Percentiles rank a stretch among this genome's conserved stretches.
Conservation (phyloP, 1,140 invertebrate species). For the Phthorimaea operculella region DNA sequence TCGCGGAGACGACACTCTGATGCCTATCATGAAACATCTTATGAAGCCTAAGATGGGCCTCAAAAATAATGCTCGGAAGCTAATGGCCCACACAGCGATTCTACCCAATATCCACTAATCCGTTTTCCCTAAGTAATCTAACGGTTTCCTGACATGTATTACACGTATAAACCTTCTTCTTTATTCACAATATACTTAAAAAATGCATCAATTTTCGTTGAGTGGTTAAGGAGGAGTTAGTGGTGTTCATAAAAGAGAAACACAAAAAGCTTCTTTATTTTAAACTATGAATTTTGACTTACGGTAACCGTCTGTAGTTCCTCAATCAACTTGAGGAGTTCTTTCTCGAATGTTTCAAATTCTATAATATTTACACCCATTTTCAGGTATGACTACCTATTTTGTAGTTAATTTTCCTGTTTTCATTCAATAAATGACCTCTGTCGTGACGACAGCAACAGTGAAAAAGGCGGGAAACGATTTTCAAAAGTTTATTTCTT, state of each 20-base stretch:
- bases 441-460: not conserved
- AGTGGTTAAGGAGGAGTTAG: too few species aligned
- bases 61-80: too few species aligned
- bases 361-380: conserved; percentile 23
- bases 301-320: conserved; percentile 43
- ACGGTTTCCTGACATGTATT: too few species aligned
- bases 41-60: not conserved
- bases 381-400: not conserved
- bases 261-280: too few species aligned
- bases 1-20: conserved; percentile 43
- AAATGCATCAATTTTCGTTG: too few species aligned
- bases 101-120: too few species aligned
- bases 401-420: not conserved
- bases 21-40: conserved; percentile 11
- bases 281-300: too few species aligned
- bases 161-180: too few species aligned
- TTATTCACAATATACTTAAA: too few species aligned
- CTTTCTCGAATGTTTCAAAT: conserved; percentile 49
- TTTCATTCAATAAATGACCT: not conserved
- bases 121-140: too few species aligned
- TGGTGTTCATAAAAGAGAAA: too few species aligned
- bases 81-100: too few species aligned
- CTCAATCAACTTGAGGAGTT: conserved; percentile 42
- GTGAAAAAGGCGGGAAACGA: not conserved
- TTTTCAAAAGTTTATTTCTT: not conserved